Base-by-base conservation (phyloP, 2,888 invertebrate species). In the Sympetrum striolatum region DNA sequence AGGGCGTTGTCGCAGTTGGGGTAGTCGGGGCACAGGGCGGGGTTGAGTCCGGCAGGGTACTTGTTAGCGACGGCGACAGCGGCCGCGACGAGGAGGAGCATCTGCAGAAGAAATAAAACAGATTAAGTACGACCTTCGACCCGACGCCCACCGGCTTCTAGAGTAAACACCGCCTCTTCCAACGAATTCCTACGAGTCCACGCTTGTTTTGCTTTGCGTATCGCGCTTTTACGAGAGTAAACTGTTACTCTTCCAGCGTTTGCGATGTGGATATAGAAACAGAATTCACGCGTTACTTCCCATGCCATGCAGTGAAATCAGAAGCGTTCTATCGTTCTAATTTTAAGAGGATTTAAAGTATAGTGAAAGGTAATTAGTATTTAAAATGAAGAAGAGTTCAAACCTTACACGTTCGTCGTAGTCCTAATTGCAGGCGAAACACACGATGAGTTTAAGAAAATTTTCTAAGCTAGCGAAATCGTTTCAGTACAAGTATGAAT, bases 11-110 rank as follows among this genome's bases (percentile, higher is more conserved):
- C 95, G 91, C 95, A 95, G 93, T 93, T 94, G 35, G 95, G 95
- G 94, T 95, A 95, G 94, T 95, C 94, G 91, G 95, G 95, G 93
- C 95, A 95, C 1, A 95, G 94, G 0, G 95, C 95, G 1, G 95
- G 95, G 93, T 95, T 95, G 0, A 95, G 93, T 37, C 95, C 95
- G 79, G 95, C 95, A 14, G 95, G 95, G 94, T 95, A 95, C 93
- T 95, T 94, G 92, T 94, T 93, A 91, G 94, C 94, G 1, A 94
- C 93, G 92, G 94, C 94, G 93, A 94, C 94, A 93, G 93, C 94
- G 91, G 94, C 94, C 92, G 94, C 80, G 90, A 60, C 90, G 60
- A 82, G 31, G 60, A 90, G 60, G 90, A 90, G 18, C 73, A 79
- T 39, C 60, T 10, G 53, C n/a, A 37, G 60, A 58, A 64, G n/a